Evolutionary conservation across 2,888 invertebrate genomes (phyloP), one percentile per base, ranked within the genome.

Genomic region (Pyrochroa serraticornis): DNA sequence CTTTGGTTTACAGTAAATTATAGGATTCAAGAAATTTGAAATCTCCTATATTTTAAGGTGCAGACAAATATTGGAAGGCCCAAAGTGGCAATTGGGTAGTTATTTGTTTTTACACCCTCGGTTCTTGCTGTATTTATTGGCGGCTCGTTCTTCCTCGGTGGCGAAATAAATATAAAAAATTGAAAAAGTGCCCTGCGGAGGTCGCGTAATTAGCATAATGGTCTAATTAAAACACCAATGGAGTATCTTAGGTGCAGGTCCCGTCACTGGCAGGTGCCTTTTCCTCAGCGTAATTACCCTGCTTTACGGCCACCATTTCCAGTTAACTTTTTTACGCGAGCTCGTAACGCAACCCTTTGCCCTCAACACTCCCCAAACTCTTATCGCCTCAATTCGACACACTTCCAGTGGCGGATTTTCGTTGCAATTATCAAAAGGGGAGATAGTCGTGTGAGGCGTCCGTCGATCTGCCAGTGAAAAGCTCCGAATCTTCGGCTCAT

Each of bases 121-220:
- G 22, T 2, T 22, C 22, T 22, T 2, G 22, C 22, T 5, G 22
- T 22, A 22, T 22, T 22, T 22, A 22, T 22, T 13, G 8, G 39
- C 8, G 6, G 14, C 8, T 39, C 13, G 13, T 8, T 8, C 5
- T 9, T 3, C 10, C 39, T n/a, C 12, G 39, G 39, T n/a, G 8
- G n/a, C 39, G n/a, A 13, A 39, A 39, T 39, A 39, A 10, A 39
- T 39, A 39, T 48, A 55, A 65, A 71, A 72, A 71, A 71, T 71
- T 71, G 70, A 70, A 71, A 71, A 70, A 66, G 67, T 66, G 65
- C 66, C 71, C 68, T 60, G 45, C 50, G 58, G 66, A 71, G 71
- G 71, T 71, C 71, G 67, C 71, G 69, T 71, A 70, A 72, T 73
- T 73, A 73, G 68, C 73, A 72, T 73, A 73, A 73, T 70, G 69